Evolutionary conservation across 2,888 invertebrate species (phyloP), one percentile per base, ranked within the genome.

Genomic region (Xanthia togata): DNA sequence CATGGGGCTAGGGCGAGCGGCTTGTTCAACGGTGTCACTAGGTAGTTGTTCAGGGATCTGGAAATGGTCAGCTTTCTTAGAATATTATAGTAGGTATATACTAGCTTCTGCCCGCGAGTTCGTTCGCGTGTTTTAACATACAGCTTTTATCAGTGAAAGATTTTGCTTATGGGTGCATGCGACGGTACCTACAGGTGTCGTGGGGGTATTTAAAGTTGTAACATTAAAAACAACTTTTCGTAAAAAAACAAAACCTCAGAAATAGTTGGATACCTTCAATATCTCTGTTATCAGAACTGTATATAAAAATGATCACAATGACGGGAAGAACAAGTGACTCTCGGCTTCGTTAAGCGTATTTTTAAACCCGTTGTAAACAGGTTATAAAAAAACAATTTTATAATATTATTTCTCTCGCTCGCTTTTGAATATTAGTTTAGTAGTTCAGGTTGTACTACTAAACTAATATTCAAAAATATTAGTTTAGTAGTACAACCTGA

Each of bases 31-130:
- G 93, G 91, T 17, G 92, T 89, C 50, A 85, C 87, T 73, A 90
- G 64, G 87, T 91, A 95, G 79, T 92, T 85, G 53, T 91, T 87
- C 76, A 95, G 87, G 23, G 94, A 92, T 44, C 95, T 95, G 92
- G 0, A 89, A 91, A 74, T 38, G 41, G 70, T 50, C 41, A 71
- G 12, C 1, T 31, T 41, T 73, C n/a, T 79, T 38, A 67, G 35
- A 47, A 26, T 38, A n/a, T 47, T n/a, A 57, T 14, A 57, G 12
- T 17, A 9, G n/a, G n/a, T 44, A 31, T 44, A 31, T 31, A 31
- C 11, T 35, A 35, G 17, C 17, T 17, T 35, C 57, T n/a, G 2
- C 35, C 3, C 31, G n/a, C n/a, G n/a, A 35, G 2, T 50, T 23
- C 0, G 14, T 26, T 26, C 26, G 57, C 26, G n/a, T n/a, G 12